A percentile compares a stretch with the other conserved stretches of the same genome.
phyloP scores from a whole-genome alignment of 1,140 invertebrate genomes.

The Ostrea denselamellosa region DNA sequence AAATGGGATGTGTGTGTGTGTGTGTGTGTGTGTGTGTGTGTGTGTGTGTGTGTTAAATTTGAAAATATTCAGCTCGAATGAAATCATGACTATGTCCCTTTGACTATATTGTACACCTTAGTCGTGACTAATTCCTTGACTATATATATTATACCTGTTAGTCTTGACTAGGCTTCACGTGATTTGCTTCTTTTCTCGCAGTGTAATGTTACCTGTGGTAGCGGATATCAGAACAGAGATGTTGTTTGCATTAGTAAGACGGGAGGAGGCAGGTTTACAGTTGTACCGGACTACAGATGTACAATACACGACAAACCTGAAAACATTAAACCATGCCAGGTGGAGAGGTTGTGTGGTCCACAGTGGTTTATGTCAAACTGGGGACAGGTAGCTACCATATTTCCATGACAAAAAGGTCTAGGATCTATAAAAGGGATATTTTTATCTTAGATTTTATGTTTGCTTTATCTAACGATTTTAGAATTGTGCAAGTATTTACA shows the following conservation, averaged over 20 bases:
- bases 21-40: too few relatives aligned
- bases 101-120: too few relatives aligned
- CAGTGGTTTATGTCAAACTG: constrained; percentile 50
- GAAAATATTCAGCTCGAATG: too few relatives aligned
- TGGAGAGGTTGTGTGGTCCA: background rate
- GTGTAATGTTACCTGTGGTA: constrained; percentile 52
- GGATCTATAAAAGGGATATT: too few relatives aligned
- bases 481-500: too few relatives aligned
- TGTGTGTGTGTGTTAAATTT: too few relatives aligned
- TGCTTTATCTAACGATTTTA: too few relatives aligned
- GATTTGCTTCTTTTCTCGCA: background rate
- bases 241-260: constrained; percentile 46
- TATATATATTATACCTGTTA: background rate
- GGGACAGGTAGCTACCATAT: constrained; percentile 36
- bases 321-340: background rate
- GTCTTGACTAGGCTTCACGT: background rate
- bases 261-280: constrained; percentile 5
- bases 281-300: constrained; percentile 45
- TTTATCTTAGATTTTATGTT: too few relatives aligned
- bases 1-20: too few relatives aligned
- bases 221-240: constrained; percentile 41
- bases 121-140: too few relatives aligned
- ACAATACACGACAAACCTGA: constrained; percentile 34
- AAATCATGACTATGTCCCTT: too few relatives aligned
- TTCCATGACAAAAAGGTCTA: too few relatives aligned